These are phyloP conservation scores for Megastigmus dorsalis DNA, from an alignment of 2,888 invertebrate genomes.

Conservation along the genomic window DNA sequence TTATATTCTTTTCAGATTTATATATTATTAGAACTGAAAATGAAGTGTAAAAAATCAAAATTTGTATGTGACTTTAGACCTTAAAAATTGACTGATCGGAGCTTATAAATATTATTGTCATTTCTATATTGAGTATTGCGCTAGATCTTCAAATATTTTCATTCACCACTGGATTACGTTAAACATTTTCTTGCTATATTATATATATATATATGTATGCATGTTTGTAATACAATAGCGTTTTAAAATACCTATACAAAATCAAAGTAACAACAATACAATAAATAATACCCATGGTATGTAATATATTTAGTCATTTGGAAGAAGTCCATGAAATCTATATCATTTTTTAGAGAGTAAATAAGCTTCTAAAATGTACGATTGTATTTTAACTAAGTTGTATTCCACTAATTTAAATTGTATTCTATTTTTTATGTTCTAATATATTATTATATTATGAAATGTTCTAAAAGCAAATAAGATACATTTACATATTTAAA, in stretches of 20 bases:
- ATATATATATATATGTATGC: conserved; percentile 6
- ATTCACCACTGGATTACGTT: conserved; percentile 22
- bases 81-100: conserved; percentile 41
- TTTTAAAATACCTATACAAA: conserved; percentile 10
- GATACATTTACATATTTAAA: conserved; percentile 25
- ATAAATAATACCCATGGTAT: too few relatives aligned
- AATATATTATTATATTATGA: too few relatives aligned
- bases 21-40: conserved; percentile 1
- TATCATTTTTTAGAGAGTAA: too few relatives aligned
- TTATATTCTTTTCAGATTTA: background rate
- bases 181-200: conserved; percentile 16
- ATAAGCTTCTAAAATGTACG: too few relatives aligned
- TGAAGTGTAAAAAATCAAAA: conserved; percentile 38
- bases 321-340: too few relatives aligned
- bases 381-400: too few relatives aligned
- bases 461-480: too few relatives aligned
- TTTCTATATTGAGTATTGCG: conserved; percentile 23
- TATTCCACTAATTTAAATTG: too few relatives aligned
- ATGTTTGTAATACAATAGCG: conserved; percentile 7
- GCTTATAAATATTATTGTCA: conserved; percentile 34
- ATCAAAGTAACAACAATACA: background rate
- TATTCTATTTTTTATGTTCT: too few relatives aligned
- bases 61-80: conserved; percentile 21
- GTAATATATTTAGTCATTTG: too few relatives aligned
- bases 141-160: conserved; percentile 27